Percentiles rank a stretch among this genome's conserved stretches.
phyloP scores from a whole-genome alignment of 2,113 vertebrate species.

The Ancistrus triradiatus region DNA sequence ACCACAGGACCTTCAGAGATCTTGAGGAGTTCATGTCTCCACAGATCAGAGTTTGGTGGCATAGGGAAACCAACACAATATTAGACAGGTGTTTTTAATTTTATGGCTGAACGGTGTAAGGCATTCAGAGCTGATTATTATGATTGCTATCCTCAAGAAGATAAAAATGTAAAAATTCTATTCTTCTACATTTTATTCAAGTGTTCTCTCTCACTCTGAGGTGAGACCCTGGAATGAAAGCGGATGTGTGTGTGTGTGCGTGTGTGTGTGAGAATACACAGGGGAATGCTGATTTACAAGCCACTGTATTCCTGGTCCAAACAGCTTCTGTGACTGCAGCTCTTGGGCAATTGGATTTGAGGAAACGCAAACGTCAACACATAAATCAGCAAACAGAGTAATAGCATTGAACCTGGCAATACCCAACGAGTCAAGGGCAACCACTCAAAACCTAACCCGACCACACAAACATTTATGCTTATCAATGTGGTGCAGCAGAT shows the following conservation, averaged over 20 bases:
- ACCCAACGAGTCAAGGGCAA: constrained; percentile 52
- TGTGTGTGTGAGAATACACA: constrained; percentile 6
- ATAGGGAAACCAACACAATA: too few relatives aligned
- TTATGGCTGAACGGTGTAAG: too few relatives aligned
- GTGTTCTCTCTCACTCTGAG: constrained; percentile 3
- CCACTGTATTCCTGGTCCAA: constrained; percentile 41
- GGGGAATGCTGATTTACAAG: constrained; percentile 48
- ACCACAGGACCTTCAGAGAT: too few relatives aligned
- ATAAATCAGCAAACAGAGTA: constrained; percentile 60
- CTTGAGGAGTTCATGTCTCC: too few relatives aligned
- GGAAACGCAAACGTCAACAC: constrained; percentile 52
- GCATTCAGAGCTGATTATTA: too few relatives aligned
- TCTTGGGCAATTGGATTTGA: constrained; percentile 58
- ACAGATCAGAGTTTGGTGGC: too few relatives aligned
- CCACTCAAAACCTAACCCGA: constrained; percentile 1
- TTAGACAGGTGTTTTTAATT: too few relatives aligned
- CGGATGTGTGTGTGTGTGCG: constrained; percentile 10
- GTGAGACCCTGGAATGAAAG: constrained; percentile 7
- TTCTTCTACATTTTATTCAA: constrained; percentile 28
- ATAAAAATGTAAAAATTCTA: constrained; percentile 32
- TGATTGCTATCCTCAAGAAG: too few relatives aligned
- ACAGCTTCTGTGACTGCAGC: constrained; percentile 33
- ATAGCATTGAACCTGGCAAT: constrained; percentile 50
- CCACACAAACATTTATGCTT: not conserved
- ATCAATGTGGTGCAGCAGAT: not conserved